phyloP scores from a whole-genome alignment of 2,888 invertebrate genomes.

The Aromia moschata region DNA sequence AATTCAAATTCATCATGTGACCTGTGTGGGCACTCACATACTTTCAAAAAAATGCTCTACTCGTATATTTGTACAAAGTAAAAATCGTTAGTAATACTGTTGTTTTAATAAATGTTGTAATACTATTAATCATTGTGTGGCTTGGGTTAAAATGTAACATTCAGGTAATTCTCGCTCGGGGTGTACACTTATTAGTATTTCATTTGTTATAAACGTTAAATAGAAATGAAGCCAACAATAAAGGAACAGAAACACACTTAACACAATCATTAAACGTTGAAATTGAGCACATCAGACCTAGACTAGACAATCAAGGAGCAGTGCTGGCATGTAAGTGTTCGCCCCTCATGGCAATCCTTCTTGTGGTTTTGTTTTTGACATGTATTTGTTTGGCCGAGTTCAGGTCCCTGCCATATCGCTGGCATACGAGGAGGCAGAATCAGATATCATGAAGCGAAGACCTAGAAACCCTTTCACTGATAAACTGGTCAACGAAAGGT shows the following conservation, averaged over 20 bases:
- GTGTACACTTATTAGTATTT: too few relatives aligned
- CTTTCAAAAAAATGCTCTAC: too few relatives aligned
- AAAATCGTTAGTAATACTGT: too few relatives aligned
- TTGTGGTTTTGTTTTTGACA: conserved; percentile 57
- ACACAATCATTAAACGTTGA: conserved; percentile 30
- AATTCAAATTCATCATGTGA: too few relatives aligned
- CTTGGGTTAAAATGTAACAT: too few relatives aligned
- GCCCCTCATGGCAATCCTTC: conserved; percentile 43
- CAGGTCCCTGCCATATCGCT: conserved; percentile 98
- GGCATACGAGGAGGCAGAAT: conserved; percentile 98
- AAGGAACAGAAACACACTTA: conserved; percentile 18
- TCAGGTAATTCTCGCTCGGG: too few relatives aligned
- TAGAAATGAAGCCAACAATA: conserved; percentile 27
- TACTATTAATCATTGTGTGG: too few relatives aligned
- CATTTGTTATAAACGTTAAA: too few relatives aligned
- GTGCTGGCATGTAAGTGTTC: conserved; percentile 59
- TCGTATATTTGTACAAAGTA: too few relatives aligned
- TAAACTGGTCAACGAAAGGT: conserved; percentile 99
- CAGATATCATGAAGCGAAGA: conserved; percentile 98
- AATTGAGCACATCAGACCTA: conserved; percentile 31
- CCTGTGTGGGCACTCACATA: too few relatives aligned
- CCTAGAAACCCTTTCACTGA: conserved; percentile 97
- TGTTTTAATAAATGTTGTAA: too few relatives aligned
- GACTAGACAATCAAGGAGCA: conserved; percentile 56
- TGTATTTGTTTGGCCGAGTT: conserved; percentile 61